Conservation (phyloP, 1,140 invertebrate genomes). For the Drosophila bifasciata region DNA sequence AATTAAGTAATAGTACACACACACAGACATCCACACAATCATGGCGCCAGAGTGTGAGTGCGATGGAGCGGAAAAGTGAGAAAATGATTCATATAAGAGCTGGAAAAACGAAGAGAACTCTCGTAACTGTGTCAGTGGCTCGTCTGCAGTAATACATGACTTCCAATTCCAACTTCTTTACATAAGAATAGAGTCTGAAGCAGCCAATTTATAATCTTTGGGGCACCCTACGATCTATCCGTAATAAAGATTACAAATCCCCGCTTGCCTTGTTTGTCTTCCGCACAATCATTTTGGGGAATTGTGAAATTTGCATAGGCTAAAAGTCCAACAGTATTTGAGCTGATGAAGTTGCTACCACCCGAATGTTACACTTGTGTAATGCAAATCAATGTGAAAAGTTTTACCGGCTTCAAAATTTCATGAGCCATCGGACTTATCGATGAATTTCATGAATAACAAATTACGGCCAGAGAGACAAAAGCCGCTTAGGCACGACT, state of each 20-base stretch:
- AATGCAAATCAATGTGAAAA: constrained; percentile 58
- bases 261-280: constrained; percentile 10
- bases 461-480: constrained; percentile 67
- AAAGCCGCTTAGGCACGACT: constrained; percentile 45
- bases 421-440: constrained; percentile 65
- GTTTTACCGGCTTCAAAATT: constrained; percentile 49
- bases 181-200: no score
- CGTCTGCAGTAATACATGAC: no score
- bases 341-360: constrained; percentile 41
- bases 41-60: neutral
- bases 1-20: constrained; percentile 50
- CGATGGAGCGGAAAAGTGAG: neutral
- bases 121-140: no score
- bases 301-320: constrained; percentile 34
- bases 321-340: constrained; percentile 20
- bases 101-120: no score
- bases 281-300: constrained; percentile 24
- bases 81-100: no score
- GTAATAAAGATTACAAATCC: no score
- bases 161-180: no score
- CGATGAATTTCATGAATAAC: constrained; percentile 81
- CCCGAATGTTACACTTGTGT: neutral
- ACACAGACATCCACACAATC: constrained; percentile 14
- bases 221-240: no score
- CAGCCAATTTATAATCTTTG: no score